Base-by-base conservation (phyloP, 2,113 vertebrate genomes). In the Gasterosteus aculeatus region DNA sequence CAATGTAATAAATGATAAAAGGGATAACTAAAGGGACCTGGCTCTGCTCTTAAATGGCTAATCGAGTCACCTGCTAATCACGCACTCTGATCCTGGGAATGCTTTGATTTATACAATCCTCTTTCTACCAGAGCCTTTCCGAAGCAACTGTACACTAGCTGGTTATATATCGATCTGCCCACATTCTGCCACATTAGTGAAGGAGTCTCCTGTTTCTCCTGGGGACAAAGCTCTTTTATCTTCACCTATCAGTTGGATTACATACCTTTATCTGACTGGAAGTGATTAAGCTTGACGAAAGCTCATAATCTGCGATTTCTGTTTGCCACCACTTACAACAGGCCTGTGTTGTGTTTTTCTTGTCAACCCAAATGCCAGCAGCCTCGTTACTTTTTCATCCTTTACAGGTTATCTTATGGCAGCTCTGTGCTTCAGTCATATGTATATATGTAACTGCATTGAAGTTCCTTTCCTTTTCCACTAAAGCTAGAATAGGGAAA, bases 271-370 rank as follows among this genome's bases (percentile, higher is more conserved):
- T 92, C 88, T 74, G 76, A 29, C 62, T n/a, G 59, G 18, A 82
- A 26, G 83, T 68, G 85, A 88, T 88, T 90, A 85, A 65, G 33
- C 74, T 64, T n/a, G 76, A 86, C 76, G 75, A 82, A 84, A 80
- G 77, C 82, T 77, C 57, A n/a, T 85, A 79, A 90, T 83, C 76
- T 46, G 16, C n/a, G 56, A 64, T 78, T 70, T 38, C 18, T 72
- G 72, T 84, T 82, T 91, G 75, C 86, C 81, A 71, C 68, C 39
- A 42, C 54, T 58, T 53, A 74, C 69, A 80, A 57, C 60, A 42
- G 58, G 18, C 73, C 62, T 58, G 51, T 44, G 78, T 73, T 66
- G 72, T 76, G 71, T 15, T 72, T 77, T 65, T 79, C 35, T 75
- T 57, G 60, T 76, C 44, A 39, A 41, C 26, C 42, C 35, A 74